Evolutionary conservation across 2,888 invertebrate species (phyloP), one percentile per base, ranked within the genome.

Genomic region (Pseudococcus longispinus): DNA sequence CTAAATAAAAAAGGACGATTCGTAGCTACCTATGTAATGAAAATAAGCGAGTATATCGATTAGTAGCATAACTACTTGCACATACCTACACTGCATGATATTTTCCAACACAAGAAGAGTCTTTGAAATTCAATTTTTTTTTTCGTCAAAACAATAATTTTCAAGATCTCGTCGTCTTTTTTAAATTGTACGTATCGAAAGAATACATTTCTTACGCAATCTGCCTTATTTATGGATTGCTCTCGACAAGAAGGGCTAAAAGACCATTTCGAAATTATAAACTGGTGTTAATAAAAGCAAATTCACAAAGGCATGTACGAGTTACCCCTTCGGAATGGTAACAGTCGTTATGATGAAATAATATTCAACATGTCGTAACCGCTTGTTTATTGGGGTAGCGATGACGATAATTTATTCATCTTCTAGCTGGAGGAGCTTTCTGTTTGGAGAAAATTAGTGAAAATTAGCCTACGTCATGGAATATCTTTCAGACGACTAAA

Each of bases 321-420:
- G 55, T 55, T 55, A 55, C 55, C 55, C 55, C 4, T 55, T 55
- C n/a, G 5, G n/a, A 55, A 55, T 55, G 18, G 55, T 15, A 55
- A 55, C 55, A 55, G n/a, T 55, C 55, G 55, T 55, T 55, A n/a
- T 55, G 55, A n/a, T 55, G 55, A 55, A 55, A 55, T 55, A 55
- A 55, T 55, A n/a, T 55, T 55, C 46, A 46, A 46, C 46, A 55
- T 55, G n/a, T 55, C 55, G 55, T n/a, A n/a, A 55, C 46, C 3
- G 18, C 46, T 46, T 3, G 46, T 46, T 15, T 46, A 46, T 46
- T 46, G 46, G 46, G 46, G 46, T 46, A 46, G 46, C 13, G 18
- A 15, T 46, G 15, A 15, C 46, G 46, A 55, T 55, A 55, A 55
- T 55, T 55, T 20, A 55, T 55, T n/a, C 3, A 55, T 55, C 55